Base-by-base conservation (phyloP, 53 echinoderm and acorn worm species). In the Apostichopus leukothele region DNA sequence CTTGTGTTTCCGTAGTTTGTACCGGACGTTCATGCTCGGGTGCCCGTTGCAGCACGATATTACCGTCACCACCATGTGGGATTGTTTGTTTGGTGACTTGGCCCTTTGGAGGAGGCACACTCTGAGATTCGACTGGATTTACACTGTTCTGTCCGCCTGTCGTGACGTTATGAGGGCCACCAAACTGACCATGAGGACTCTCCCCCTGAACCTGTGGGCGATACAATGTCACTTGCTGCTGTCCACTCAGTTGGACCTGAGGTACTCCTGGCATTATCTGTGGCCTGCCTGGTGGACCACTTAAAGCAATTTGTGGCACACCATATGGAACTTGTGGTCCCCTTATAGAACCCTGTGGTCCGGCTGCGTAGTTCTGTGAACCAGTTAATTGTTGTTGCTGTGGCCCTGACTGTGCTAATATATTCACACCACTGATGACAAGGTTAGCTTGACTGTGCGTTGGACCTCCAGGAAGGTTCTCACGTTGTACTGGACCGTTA, bases 11-110 rank as follows among this genome's bases (percentile, higher is more conserved):
- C 12, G 77, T 7, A 0, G 14, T 25, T 74, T 74, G 10, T 25
- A 76, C 50, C 7, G 77, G 7, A 51, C 12, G 50, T 5, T 76
- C 50, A 53, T 57, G 53, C 6, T 80, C 59, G 9, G 84, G 84
- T 16, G 60, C 84, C 50, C 84, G 63, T 27, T 66, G 84, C 0
- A 84, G 84, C 6, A 84, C 84, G 66, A 84, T 84, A 60, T 84
- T 84, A 57, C 84, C 66, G 5, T 39, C 71, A 71, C 71, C 71
- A 71, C 6, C 71, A 19, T 63, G 63, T 63, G 63, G 63, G 16
- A 8, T 63, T 63, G 63, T 63, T 16, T 63, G 63, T 63, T 63
- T 63, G 16, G 16, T 63, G 63, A 16, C 63, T 63, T 16, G 12
- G 63, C 14, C 16, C 12, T 7, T 63, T 7, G 63, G 63, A 39